These are phyloP conservation scores for Dastarcus helophoroides DNA, from an alignment of 2,888 invertebrate genomes.

Conservation along the genomic window DNA sequence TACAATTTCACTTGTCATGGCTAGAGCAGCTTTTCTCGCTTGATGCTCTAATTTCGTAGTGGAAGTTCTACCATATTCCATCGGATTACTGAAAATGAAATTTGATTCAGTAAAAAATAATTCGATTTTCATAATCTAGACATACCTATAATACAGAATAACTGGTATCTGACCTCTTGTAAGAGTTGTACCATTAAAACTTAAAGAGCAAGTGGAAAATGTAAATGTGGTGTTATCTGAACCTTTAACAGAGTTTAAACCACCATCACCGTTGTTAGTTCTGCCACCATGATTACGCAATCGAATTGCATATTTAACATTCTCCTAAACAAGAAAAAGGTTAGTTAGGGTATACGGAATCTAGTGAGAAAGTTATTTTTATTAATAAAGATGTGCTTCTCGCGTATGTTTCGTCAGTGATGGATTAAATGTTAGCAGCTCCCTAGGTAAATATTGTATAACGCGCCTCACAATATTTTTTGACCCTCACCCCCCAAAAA, in stretches of 20 bases:
- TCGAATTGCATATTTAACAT: conserved; percentile 78
- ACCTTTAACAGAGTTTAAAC: conserved; percentile 76
- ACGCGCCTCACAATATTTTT: too few species aligned
- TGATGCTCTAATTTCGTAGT: conserved; percentile 38
- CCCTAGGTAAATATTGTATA: too few species aligned
- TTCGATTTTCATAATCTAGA: conserved; percentile 10
- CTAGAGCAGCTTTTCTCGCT: conserved; percentile 57
- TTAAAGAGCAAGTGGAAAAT: conserved; percentile 83
- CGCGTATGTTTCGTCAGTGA: too few species aligned
- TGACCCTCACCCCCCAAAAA: too few species aligned
- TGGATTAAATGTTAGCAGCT: too few species aligned
- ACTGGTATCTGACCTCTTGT: conserved; percentile 91
- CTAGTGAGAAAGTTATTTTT: too few species aligned
- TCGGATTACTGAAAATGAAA: conserved; percentile 30
- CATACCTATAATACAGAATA: conserved; percentile 80
- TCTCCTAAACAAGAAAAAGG: conserved; percentile 47
- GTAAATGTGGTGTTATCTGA: conserved; percentile 87
- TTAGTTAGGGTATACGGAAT: not conserved
- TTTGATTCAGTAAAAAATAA: too few species aligned
- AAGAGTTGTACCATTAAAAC: conserved; percentile 93
- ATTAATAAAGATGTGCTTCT: too few species aligned
- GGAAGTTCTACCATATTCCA: conserved; percentile 31
- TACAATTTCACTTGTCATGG: conserved; percentile 67
- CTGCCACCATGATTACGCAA: conserved; percentile 82
- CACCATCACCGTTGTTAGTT: conserved; percentile 91